These are phyloP conservation scores for Spilarctia lutea DNA, from an alignment of 2,888 invertebrate species.

Conservation along the genomic window DNA sequence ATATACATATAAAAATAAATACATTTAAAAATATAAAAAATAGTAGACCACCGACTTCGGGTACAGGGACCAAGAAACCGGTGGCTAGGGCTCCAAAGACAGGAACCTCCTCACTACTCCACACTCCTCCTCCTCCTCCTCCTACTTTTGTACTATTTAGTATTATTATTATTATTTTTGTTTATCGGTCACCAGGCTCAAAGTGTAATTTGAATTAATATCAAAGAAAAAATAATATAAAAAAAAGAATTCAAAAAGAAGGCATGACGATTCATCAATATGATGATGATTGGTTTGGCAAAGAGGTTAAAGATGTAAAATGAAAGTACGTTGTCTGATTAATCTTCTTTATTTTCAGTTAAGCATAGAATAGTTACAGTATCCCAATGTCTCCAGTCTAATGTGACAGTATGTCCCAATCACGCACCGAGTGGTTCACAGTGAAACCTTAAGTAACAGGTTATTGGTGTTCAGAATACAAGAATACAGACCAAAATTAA, in stretches of 20 bases:
- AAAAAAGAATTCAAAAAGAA: not conserved
- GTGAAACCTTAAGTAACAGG: constrained; percentile 57
- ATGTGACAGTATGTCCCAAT: constrained; percentile 68
- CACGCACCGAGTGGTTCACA: constrained; percentile 70
- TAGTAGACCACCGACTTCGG: no score
- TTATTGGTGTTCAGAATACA: constrained; percentile 59
- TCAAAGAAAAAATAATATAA: no score
- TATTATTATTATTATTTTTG: no score
- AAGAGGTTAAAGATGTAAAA: not conserved
- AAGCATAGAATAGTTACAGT: constrained; percentile 86
- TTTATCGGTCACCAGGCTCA: no score
- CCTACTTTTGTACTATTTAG: no score
- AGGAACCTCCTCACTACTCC: no score
- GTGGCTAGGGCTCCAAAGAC: no score
- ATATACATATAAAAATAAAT: no score
- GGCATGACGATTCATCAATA: not conserved
- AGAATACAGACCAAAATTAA: constrained; percentile 57
- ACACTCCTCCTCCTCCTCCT: no score
- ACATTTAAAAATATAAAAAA: no score
- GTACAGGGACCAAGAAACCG: no score
- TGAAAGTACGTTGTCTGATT: constrained; percentile 64
- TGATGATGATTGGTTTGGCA: not conserved
- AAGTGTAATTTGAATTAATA: no score
- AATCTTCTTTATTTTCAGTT: constrained; percentile 85
- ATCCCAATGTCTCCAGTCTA: constrained; percentile 80